These are phyloP conservation scores for Ornithoptera alexandrae DNA, from an alignment of 2,888 invertebrate genomes.

Conservation along the genomic window DNA sequence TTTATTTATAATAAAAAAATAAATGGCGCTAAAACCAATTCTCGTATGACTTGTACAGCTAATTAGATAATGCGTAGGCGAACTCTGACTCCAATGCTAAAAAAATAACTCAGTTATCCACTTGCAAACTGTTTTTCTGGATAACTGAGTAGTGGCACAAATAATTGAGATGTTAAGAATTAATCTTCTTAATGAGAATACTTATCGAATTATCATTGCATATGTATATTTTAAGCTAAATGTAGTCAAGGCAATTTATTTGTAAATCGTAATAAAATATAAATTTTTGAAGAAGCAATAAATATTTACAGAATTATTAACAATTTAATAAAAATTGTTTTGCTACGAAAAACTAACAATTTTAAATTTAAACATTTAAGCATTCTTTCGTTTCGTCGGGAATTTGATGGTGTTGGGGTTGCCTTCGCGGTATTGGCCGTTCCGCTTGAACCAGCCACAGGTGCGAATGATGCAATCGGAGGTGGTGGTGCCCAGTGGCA, in stretches of 20 bases:
- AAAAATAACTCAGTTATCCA: no score
- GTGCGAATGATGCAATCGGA: conserved; percentile 54
- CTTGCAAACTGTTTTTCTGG: not conserved
- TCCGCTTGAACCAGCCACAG: conserved; percentile 59
- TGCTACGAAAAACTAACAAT: not conserved
- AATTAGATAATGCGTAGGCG: no score
- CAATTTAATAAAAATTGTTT: not conserved
- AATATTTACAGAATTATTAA: no score
- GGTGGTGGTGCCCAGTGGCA: conserved; percentile 63
- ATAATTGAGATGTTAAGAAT: not conserved
- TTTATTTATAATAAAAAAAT: conserved; percentile 42
- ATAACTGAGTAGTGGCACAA: not conserved
- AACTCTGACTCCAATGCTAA: no score
- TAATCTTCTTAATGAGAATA: not conserved
- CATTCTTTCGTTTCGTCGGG: conserved; percentile 50
- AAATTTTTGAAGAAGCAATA: no score
- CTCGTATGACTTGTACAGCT: no score
- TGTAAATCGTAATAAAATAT: no score
- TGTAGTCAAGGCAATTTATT: no score
- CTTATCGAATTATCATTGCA: no score
- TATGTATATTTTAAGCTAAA: no score
- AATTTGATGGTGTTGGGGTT: conserved; percentile 60
- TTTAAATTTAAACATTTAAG: conserved; percentile 32
- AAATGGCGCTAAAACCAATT: conserved; percentile 6
- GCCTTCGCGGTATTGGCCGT: conserved; percentile 57